These are phyloP conservation scores for Coenonympha arcania DNA, from an alignment of 2,888 invertebrate genomes.

Conservation along the genomic window DNA sequence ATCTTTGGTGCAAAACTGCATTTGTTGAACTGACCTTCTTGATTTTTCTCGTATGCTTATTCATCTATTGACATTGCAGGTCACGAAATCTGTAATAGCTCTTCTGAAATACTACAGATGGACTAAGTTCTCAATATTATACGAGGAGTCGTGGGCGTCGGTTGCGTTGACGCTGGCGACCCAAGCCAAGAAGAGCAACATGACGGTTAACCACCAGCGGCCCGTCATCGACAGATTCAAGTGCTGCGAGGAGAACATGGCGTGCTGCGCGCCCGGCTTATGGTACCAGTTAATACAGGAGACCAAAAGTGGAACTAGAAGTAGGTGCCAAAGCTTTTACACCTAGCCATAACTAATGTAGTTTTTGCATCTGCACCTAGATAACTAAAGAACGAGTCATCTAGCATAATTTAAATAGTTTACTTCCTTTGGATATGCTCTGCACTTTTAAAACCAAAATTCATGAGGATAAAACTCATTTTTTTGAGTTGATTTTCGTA, in stretches of 20 bases:
- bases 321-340: constrained; percentile 76
- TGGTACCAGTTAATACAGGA: constrained; percentile 90
- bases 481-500: no score
- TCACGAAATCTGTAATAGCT: constrained; percentile 94
- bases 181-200: constrained; percentile 82
- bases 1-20: no score
- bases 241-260: constrained; percentile 83
- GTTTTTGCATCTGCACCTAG: no score
- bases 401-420: no score
- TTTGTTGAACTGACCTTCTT: neutral
- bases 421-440: no score
- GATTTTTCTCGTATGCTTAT: neutral
- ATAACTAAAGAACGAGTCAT: no score
- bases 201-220: constrained; percentile 86
- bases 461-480: no score
- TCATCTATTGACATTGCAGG: constrained; percentile 63
- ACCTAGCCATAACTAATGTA: no score
- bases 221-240: constrained; percentile 81
- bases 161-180: constrained; percentile 86
- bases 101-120: constrained; percentile 92
- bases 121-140: constrained; percentile 93
- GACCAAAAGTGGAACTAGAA: constrained; percentile 88
- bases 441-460: no score
- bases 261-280: constrained; percentile 84
- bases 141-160: constrained; percentile 85